These are phyloP conservation scores for Phasia obesa DNA, from an alignment of 2,888 invertebrate species.

Conservation along the genomic window DNA sequence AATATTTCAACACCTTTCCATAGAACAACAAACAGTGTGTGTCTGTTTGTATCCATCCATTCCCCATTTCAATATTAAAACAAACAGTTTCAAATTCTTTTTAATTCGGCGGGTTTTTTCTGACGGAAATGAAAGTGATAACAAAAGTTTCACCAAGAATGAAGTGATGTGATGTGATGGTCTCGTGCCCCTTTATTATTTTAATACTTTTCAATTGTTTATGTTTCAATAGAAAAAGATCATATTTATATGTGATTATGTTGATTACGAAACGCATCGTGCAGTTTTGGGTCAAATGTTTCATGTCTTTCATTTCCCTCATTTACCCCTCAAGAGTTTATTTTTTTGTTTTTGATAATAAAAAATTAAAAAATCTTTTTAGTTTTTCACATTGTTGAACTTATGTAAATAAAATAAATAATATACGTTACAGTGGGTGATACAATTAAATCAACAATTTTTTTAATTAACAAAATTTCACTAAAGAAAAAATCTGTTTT, in stretches of 20 bases:
- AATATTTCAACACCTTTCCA: too few relatives aligned
- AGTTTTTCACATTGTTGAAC: too few relatives aligned
- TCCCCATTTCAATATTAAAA: neutral
- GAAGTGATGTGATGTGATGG: too few relatives aligned
- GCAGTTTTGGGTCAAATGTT: conserved; percentile 72
- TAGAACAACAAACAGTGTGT: too few relatives aligned
- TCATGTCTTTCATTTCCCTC: conserved; percentile 71
- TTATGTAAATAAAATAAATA: too few relatives aligned
- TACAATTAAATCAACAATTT: too few relatives aligned
- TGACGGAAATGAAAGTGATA: conserved; percentile 43
- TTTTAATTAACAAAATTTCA: too few relatives aligned
- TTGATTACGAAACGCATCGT: conserved; percentile 22
- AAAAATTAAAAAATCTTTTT: too few relatives aligned
- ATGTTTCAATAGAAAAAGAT: neutral
- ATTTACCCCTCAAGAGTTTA: conserved; percentile 52
- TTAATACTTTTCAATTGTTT: neutral
- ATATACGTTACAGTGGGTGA: too few relatives aligned
- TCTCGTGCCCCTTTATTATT: conserved; percentile 17
- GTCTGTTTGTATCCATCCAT: neutral
- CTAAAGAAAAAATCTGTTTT: too few relatives aligned
- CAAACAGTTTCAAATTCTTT: conserved; percentile 2
- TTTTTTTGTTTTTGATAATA: too few relatives aligned
- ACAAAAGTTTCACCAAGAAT: neutral
- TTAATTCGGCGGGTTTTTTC: neutral
- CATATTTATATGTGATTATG: conserved; percentile 17